Base-by-base conservation (phyloP, 2,888 invertebrate species). In the Dorcus parallelipipedus region DNA sequence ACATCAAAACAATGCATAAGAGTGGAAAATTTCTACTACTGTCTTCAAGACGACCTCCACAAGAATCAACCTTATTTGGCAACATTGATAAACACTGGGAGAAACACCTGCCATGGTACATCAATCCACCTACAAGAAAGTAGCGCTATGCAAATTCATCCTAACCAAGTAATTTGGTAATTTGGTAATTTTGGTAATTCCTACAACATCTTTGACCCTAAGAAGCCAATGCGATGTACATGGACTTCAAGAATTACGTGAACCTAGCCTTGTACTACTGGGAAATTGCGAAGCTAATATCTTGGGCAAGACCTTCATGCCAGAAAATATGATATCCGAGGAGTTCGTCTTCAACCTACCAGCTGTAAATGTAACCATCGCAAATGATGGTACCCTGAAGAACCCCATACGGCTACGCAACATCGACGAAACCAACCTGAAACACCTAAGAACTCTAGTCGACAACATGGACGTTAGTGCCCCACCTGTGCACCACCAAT, bases 81-180 rank as follows among this genome's bases (percentile, higher is more conserved):
- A n/a, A 48, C 45, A 5, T n/a, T 53, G 1, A 8, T 53, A 9
- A 47, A 14, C 5, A 3, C 17, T 47, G 9, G 8, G 3, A 14
- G 8, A 10, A 53, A 53, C 10, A 52, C 42, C 7, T 53, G 53
- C 17, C 53, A 45, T n/a, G 20, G 45, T 38, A 38, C 47, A 2
- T 9, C 17, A 1, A 14, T 17, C 9, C 7, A 3, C 2, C 2
- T 52, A 53, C 45, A 45, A 2, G 9, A 40, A 5, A 54, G 48
- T 3, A 4, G 47, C 38, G 20, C 48, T 9, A 38, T 47, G 26
- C 45, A 47, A 4, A 45, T 53, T 5, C 45, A n/a, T n/a, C 8
- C 54, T 3, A 40, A 39, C 3, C 48, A 54, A 20, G 48, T 47
- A n/a, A n/a, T n/a, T n/a, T n/a, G n/a, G n/a, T n/a, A n/a, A n/a